Base-by-base conservation (phyloP, 2,113 vertebrate genomes). In the Lepus timidus region DNA sequence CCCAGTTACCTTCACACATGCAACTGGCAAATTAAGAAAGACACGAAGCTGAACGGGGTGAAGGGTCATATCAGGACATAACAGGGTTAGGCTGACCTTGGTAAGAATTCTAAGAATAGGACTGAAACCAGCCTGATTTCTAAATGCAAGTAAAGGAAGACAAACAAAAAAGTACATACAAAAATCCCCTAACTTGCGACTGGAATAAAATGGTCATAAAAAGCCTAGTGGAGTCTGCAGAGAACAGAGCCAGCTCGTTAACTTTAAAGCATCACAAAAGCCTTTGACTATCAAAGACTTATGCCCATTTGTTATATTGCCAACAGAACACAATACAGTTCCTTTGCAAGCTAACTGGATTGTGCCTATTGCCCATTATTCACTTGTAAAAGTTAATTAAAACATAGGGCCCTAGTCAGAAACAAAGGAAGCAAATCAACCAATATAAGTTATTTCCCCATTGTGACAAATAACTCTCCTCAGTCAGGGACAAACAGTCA, bases 311-410 rank as follows among this genome's bases (percentile, higher is more conserved):
- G 95, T 96, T 95, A 89, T 96, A 94, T 58, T 93, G 76, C 19
- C 61, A 96, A 65, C 6, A 93, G 64, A 94, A 95, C 71, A 85
- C 67, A 49, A 58, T 27, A 79, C 2, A 86, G 19, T 78, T 89
- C 29, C 55, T 95, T 92, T 93, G 80, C 70, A 85, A 96, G 94
- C 83, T 62, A 92, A 92, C 39, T 92, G 70, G 76, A 95, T 94
- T 96, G 80, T 83, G 85, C 51, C 68, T 85, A 85, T 73, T 91
- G 83, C 79, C 92, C 74, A 93, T 92, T 93, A 97, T 91, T 97
- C 88, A 92, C 85, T 95, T 91, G 62, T 96, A 97, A 97, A 97
- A 97, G 92, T 96, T 96, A 94, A 95, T 95, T 96, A 93, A 97
- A 97, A 94, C 71, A 92, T 75, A 96, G 52, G 68, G 91, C 61